phyloP scores from a whole-genome alignment of 2,888 invertebrate genomes.

The Xestoiulus laeticollis region DNA sequence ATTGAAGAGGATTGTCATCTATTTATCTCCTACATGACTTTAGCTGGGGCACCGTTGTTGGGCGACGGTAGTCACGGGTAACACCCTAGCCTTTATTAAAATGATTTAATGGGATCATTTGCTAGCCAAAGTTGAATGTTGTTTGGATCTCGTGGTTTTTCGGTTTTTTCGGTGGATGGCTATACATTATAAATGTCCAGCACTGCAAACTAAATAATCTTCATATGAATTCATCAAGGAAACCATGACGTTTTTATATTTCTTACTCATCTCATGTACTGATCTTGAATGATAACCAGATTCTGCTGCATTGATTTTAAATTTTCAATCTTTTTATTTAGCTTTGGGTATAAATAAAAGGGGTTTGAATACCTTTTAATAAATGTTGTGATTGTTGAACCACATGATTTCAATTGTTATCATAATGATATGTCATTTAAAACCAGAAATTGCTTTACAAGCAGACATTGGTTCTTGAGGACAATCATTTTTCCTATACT shows the following conservation, averaged over 20 bases:
- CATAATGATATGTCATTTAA: too few relatives aligned
- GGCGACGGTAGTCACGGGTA: slow-evolving; percentile 20
- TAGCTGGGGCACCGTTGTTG: slow-evolving; percentile 1
- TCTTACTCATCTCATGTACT: too few relatives aligned
- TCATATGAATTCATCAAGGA: too few relatives aligned
- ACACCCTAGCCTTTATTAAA: neutral
- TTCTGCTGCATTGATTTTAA: too few relatives aligned
- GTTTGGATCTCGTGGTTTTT: slow-evolving; percentile 1
- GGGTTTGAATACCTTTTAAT: too few relatives aligned
- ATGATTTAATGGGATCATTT: neutral
- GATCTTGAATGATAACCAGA: too few relatives aligned
- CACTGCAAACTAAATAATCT: too few relatives aligned
- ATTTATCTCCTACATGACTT: neutral
- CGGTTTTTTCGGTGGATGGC: neutral
- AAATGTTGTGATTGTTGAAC: too few relatives aligned
- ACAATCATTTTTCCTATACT: neutral
- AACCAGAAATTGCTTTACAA: neutral
- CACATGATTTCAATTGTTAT: too few relatives aligned
- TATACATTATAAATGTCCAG: neutral
- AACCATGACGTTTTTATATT: too few relatives aligned
- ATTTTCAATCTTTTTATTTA: too few relatives aligned
- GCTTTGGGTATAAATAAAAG: too few relatives aligned
- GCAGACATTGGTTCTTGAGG: neutral
- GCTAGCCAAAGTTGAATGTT: neutral
- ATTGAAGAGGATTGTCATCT: neutral